A percentile compares a stretch with the other conserved stretches of the same genome.
Evolutionary conservation across 2,888 invertebrate species (phyloP).

Genomic region (Chromoteleia sp.): DNA sequence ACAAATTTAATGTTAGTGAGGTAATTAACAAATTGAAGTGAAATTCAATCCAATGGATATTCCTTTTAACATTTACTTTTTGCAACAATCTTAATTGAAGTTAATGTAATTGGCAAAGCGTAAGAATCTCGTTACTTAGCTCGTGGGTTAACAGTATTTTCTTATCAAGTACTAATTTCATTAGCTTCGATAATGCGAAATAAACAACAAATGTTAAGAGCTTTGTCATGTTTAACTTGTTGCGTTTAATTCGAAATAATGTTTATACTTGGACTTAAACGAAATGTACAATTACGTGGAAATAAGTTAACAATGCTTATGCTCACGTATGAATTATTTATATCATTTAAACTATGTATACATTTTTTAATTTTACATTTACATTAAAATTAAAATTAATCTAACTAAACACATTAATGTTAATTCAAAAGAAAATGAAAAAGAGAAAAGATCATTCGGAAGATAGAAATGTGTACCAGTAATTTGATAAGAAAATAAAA

Average conservation of each 20-base stretch:
- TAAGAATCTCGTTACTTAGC: slow-evolving; percentile 38
- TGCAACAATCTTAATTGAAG: slow-evolving; percentile 21
- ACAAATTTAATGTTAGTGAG: neutral
- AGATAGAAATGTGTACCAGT: too few relatives aligned
- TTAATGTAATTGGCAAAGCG: slow-evolving; percentile 24
- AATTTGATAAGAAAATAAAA: too few relatives aligned
- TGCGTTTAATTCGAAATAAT: neutral
- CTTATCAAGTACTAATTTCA: slow-evolving; percentile 29
- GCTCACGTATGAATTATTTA: too few relatives aligned
- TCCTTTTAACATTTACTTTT: neutral
- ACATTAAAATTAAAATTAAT: too few relatives aligned
- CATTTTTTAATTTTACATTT: too few relatives aligned
- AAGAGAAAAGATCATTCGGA: too few relatives aligned
- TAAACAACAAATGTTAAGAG: slow-evolving; percentile 18
- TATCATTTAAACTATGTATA: too few relatives aligned
- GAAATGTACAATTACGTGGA: neutral
- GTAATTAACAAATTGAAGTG: slow-evolving; percentile 20
- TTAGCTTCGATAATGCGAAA: slow-evolving; percentile 17
- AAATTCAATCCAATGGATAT: slow-evolving; percentile 10
- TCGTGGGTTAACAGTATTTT: slow-evolving; percentile 19
- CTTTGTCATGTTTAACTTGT: slow-evolving; percentile 10
- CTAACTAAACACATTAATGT: too few relatives aligned
- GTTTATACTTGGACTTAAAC: neutral
- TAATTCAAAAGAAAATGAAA: too few relatives aligned
- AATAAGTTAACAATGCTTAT: too few relatives aligned